A percentile compares a stretch with the other conserved stretches of the same genome.
Conservation (phyloP, 2,113 vertebrate species). For the Crotalus horridus region DNA sequence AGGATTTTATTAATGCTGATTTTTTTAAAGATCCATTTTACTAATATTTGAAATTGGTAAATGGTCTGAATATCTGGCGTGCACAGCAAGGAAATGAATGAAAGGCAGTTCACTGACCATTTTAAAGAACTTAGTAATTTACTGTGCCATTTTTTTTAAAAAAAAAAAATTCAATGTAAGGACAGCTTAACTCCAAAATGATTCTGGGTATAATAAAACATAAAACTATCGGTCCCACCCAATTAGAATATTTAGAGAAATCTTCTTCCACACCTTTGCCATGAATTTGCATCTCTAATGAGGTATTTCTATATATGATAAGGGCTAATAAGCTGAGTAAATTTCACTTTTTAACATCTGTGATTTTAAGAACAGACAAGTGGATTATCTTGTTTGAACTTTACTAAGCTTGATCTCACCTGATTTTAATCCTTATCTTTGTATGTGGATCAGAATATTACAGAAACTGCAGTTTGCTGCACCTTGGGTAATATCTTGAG, state of each 20-base stretch:
- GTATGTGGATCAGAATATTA: not conserved
- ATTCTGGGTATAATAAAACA: not conserved
- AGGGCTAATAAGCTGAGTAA: not conserved
- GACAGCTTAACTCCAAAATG: not conserved
- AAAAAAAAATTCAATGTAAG: not conserved
- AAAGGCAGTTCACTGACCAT: not conserved
- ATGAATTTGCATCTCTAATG: not conserved
- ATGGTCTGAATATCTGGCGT: not conserved
- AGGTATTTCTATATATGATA: not conserved
- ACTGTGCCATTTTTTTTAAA: not conserved
- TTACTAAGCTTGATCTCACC: not conserved
- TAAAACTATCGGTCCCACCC: not conserved
- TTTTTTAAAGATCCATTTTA: not conserved
- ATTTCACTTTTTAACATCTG: not conserved
- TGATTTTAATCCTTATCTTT: not conserved
- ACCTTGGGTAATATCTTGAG: not conserved
- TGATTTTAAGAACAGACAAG: not conserved
- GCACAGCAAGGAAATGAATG: not conserved
- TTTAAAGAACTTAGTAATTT: not conserved
- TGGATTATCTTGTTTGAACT: not conserved
- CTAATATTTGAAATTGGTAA: not conserved
- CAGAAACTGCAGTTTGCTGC: not conserved
- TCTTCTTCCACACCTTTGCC: not conserved
- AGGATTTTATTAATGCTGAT: not conserved
- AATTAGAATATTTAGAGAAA: not conserved